Evolutionary conservation across 2,797 vertebrate genomes (phyloP).

Genomic region (Scleropages formosus): DNA sequence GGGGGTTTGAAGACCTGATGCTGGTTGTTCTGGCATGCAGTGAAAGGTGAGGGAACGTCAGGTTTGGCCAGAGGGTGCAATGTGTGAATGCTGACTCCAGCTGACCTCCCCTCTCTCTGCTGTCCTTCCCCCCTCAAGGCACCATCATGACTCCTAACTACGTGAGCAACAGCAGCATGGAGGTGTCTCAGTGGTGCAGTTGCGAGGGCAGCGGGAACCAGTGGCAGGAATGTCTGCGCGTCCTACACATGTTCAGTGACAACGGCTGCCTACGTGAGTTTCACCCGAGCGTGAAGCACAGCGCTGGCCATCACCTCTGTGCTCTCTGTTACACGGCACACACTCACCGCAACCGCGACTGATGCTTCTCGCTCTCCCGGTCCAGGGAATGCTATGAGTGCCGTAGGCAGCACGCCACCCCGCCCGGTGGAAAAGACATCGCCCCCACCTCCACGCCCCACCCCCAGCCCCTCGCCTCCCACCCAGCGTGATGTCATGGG

Average conservation of each 20-base stretch:
- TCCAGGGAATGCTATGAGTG: slow-evolving; percentile 15
- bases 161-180: slow-evolving; percentile 62
- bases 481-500: slow-evolving; percentile 16
- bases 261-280: slow-evolving; percentile 75
- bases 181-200: slow-evolving; percentile 70
- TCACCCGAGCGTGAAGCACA: too few species aligned
- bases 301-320: not conserved
- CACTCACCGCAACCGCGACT: not conserved
- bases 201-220: slow-evolving; percentile 73
- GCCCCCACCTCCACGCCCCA: not conserved
- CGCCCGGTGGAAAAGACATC: slow-evolving; percentile 23
- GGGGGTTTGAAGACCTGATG: not conserved
- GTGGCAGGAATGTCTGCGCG: slow-evolving; percentile 67
- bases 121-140: slow-evolving; percentile 49
- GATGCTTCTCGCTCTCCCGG: not conserved
- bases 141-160: slow-evolving; percentile 78
- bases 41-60: not conserved
- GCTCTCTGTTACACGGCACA: not conserved
- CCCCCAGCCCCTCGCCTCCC: slow-evolving; percentile 16
- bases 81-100: not conserved
- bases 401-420: slow-evolving; percentile 8
- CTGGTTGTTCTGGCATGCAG: not conserved
- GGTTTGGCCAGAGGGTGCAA: not conserved
- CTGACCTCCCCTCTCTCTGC: not conserved
- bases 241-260: slow-evolving; percentile 64